These are phyloP conservation scores for Parus major DNA, from an alignment of 2,113 vertebrate species.

Conservation along the genomic window DNA sequence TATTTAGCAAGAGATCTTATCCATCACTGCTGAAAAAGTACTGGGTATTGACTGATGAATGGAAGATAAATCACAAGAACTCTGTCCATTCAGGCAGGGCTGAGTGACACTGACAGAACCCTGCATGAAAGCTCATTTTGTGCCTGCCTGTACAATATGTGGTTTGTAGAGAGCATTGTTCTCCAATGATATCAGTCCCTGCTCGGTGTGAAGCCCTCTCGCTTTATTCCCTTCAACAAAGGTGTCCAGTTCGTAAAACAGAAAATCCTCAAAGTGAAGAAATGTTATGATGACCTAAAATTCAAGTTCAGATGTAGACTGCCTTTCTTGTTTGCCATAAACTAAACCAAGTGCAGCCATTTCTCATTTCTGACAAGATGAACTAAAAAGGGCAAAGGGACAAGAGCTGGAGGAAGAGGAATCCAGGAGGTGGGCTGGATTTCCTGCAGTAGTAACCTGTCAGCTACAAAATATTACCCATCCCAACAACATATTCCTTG, in stretches of 20 bases:
- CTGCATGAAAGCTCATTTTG: constrained; percentile 76
- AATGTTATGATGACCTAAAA: constrained; percentile 62
- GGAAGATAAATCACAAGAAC: constrained; percentile 79
- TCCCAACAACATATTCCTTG: neutral
- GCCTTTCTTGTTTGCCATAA: constrained; percentile 42
- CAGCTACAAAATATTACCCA: neutral
- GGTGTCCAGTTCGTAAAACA: constrained; percentile 52
- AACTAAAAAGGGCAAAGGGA: neutral
- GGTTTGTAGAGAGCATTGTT: constrained; percentile 61
- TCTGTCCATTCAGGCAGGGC: constrained; percentile 74
- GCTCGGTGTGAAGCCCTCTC: constrained; percentile 60
- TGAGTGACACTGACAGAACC: constrained; percentile 75
- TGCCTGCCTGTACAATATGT: constrained; percentile 72
- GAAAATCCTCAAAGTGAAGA: constrained; percentile 50
- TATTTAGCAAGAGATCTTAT: constrained; percentile 76
- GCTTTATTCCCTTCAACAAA: constrained; percentile 72
- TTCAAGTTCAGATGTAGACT: constrained; percentile 57
- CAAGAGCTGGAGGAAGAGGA: neutral
- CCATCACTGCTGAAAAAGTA: constrained; percentile 76
- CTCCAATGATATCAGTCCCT: constrained; percentile 69
- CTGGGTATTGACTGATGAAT: constrained; percentile 74
- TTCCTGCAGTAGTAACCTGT: neutral
- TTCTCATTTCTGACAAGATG: neutral
- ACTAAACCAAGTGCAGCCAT: constrained; percentile 7
- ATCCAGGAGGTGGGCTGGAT: neutral